These are phyloP conservation scores for Eupithecia abbreviata DNA, from an alignment of 2,888 invertebrate species.

Conservation along the genomic window DNA sequence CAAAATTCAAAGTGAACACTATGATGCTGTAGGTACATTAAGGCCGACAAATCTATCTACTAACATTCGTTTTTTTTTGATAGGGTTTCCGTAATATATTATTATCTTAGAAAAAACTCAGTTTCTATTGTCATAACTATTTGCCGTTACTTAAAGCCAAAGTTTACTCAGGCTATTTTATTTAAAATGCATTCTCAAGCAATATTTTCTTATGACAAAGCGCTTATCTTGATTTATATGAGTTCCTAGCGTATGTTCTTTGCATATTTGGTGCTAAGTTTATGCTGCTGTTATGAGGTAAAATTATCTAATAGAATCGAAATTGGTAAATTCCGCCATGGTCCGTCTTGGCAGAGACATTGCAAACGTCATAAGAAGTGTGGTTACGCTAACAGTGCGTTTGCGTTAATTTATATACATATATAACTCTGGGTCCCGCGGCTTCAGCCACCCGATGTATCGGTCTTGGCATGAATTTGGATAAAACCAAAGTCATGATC, in stretches of 20 bases:
- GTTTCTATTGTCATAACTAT: not conserved
- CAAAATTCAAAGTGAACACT: no score
- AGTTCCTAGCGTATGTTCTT: conserved; percentile 29
- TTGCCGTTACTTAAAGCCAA: not conserved
- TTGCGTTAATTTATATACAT: no score
- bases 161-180: not conserved
- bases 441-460: no score
- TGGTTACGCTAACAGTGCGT: no score
- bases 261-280: conserved; percentile 23
- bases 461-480: no score
- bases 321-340: not conserved
- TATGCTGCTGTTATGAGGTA: not conserved
- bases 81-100: not conserved
- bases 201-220: conserved; percentile 29
- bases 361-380: not conserved
- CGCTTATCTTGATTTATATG: conserved; percentile 31
- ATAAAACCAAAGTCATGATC: no score
- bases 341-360: not conserved
- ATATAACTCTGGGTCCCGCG: no score
- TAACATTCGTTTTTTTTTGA: no score
- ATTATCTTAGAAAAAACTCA: not conserved
- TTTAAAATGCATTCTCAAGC: conserved; percentile 23
- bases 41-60: no score
- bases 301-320: conserved; percentile 1
- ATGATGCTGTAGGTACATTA: no score